A percentile compares a stretch with the other conserved stretches of the same genome.
phyloP scores from a whole-genome alignment of 2,888 invertebrate species.

The Syritta pipiens region DNA sequence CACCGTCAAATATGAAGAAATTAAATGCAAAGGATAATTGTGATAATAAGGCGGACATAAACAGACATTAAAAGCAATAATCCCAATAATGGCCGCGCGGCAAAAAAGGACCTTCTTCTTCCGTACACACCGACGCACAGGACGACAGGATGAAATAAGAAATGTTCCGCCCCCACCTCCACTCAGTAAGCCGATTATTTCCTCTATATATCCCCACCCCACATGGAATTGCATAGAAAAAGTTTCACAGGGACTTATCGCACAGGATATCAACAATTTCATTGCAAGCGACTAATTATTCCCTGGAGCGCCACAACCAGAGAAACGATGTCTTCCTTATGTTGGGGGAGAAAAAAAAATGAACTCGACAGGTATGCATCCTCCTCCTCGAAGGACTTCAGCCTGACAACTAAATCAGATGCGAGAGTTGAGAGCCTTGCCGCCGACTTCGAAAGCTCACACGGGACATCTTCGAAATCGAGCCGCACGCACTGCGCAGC shows the following conservation, averaged over 20 bases:
- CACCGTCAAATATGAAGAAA: not conserved
- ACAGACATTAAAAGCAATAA: slow-evolving; percentile 12
- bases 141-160: not conserved
- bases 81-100: slow-evolving; percentile 2
- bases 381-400: slow-evolving; percentile 20
- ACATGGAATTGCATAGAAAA: slow-evolving; percentile 36
- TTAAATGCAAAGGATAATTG: slow-evolving; percentile 14
- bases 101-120: too few species aligned
- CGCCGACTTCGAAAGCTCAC: slow-evolving; percentile 38
- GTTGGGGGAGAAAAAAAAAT: too few species aligned
- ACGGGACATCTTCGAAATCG: slow-evolving; percentile 37
- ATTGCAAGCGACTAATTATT: slow-evolving; percentile 59
- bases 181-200: slow-evolving; percentile 58
- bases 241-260: slow-evolving; percentile 41
- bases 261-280: slow-evolving; percentile 56
- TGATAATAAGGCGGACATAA: slow-evolving; percentile 7
- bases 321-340: slow-evolving; percentile 45
- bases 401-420: slow-evolving; percentile 63
- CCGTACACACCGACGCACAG: too few species aligned
- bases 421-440: slow-evolving; percentile 33
- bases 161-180: not conserved
- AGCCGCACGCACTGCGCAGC: slow-evolving; percentile 39
- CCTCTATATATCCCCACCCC: not conserved
- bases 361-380: slow-evolving; percentile 43
- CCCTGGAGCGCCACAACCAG: slow-evolving; percentile 36